Evolutionary conservation across 1,140 invertebrate species (phyloP).

Genomic region (Danaus melanippus): DNA sequence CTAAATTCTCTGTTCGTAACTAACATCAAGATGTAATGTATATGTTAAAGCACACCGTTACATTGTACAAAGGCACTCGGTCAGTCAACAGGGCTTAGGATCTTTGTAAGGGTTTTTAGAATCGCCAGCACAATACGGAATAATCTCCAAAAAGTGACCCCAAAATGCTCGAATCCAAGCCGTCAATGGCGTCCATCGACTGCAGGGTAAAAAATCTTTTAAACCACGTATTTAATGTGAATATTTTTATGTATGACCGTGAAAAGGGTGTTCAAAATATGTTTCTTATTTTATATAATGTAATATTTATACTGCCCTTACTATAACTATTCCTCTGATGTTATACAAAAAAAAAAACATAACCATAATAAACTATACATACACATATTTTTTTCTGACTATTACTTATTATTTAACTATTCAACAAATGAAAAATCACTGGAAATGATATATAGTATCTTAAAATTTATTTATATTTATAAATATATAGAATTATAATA

Average conservation of each 20-base stretch:
- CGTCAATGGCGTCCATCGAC: slow-evolving; percentile 35
- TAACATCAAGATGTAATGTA: slow-evolving; percentile 49
- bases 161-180: slow-evolving; percentile 53
- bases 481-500: too few species aligned
- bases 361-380: too few species aligned
- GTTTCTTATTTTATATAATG: not conserved
- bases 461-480: too few species aligned
- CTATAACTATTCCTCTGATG: not conserved
- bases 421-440: too few species aligned
- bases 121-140: slow-evolving; percentile 50
- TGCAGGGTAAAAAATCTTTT: slow-evolving; percentile 44
- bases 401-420: too few species aligned
- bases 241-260: slow-evolving; percentile 30
- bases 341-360: too few species aligned
- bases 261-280: slow-evolving; percentile 32
- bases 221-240: slow-evolving; percentile 45
- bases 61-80: slow-evolving; percentile 45
- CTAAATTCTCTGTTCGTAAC: slow-evolving; percentile 8
- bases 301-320: not conserved
- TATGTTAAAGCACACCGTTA: slow-evolving; percentile 35
- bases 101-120: slow-evolving; percentile 56
- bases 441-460: too few species aligned
- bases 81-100: slow-evolving; percentile 57
- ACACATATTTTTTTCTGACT: too few species aligned
- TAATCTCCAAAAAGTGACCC: slow-evolving; percentile 71